A percentile compares a stretch with the other conserved stretches of the same genome.
These are phyloP conservation scores for Chionoecetes opilio DNA, from an alignment of 1,140 invertebrate species.

Conservation along the genomic window DNA sequence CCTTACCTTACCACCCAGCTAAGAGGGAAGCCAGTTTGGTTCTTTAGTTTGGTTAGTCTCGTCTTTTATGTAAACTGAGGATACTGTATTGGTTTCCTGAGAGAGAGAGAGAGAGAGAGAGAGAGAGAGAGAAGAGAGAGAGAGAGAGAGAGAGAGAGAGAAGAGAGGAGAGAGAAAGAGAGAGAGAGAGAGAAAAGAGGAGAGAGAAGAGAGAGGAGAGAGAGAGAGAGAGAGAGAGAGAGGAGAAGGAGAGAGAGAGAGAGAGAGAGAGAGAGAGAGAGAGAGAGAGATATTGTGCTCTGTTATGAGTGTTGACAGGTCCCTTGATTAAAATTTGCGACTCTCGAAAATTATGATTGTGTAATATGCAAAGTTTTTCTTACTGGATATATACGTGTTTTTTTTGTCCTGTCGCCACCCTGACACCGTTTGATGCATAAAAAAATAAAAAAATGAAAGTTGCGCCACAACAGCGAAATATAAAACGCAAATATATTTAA, in stretches of 20 bases:
- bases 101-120: background rate
- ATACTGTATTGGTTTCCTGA: background rate
- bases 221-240: background rate
- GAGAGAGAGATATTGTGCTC: background rate
- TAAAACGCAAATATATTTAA: no score
- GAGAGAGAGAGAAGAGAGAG: background rate
- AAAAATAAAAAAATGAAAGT: no score
- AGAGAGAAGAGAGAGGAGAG: background rate
- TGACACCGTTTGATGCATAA: no score
- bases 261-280: background rate
- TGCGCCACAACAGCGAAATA: no score
- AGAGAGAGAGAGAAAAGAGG: background rate
- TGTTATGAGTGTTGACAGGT: background rate
- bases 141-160: background rate
- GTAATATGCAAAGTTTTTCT: no score
- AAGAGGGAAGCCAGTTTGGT: no score
- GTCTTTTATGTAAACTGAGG: background rate
- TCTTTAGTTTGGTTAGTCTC: no score
- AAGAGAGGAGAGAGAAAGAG: background rate
- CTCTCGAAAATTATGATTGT: no score
- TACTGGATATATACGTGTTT: background rate
- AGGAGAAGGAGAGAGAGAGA: background rate
- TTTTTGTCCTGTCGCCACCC: background rate
- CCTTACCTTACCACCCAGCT: no score
- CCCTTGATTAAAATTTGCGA: background rate